Evolutionary conservation across 2,888 invertebrate species (phyloP), one percentile per base, ranked within the genome.

Genomic region (Melanostoma scalare): DNA sequence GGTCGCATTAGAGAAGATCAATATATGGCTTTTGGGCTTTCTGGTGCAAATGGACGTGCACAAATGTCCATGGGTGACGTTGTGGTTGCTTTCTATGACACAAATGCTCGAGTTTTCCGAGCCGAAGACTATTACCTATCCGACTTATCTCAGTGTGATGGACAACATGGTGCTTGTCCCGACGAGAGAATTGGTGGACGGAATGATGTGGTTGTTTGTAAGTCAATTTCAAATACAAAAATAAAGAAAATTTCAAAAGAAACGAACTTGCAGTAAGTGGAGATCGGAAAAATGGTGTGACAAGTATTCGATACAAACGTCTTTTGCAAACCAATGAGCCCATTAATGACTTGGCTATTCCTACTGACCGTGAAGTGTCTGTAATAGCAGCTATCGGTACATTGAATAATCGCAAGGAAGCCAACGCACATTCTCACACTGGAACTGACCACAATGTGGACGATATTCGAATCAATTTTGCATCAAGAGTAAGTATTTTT

Each of bases 361-460:
- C 95, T 0, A 92, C 93, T 2, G 93, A 94, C 33, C 92, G 94
- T 0, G 94, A 95, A 38, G 94, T 95, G 33, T 96, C 95, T 35
- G 95, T 97, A 3, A 96, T 98, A 68, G 97, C 97, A 0, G 97
- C 97, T 3, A 96, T 97, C 86, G 97, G 98, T 0, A 95, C 95
- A 0, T 92, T 98, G 38, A 97, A 96, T 92, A 92, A 93, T 0
- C 92, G 94, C 67, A 94, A 94, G 86, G 97, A 97, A 89, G 96
- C 97, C 4, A 96, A 96, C 87, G 96, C 97, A 0, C 97, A 97
- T 89, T 94, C 94, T 3, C 91, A 91, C 72, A 90, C 90, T 6
- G 87, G 89, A 77, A 88, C 89, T 73, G 91, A 91, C 85, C 89
- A 90, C 71, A 91, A 90, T 84, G 88, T 88, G 30, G 94, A 92